Evolutionary conservation across 1,140 invertebrate genomes (phyloP).

Genomic region (Phthorimaea operculella): DNA sequence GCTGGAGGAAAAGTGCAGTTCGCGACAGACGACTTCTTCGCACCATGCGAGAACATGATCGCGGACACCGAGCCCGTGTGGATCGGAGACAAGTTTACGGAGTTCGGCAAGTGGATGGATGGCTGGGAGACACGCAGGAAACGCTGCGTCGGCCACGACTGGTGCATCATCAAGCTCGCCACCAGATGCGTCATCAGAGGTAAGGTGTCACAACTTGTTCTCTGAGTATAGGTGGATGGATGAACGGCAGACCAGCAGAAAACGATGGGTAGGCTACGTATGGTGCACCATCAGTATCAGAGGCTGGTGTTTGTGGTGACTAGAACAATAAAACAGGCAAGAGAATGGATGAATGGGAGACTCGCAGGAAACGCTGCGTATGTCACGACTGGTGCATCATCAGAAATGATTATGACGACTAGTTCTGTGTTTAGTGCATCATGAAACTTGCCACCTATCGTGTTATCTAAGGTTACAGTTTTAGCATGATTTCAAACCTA

Average conservation of each 20-base stretch:
- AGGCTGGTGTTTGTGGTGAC: too few relatives aligned
- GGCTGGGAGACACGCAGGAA: conserved; percentile 78
- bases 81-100: conserved; percentile 71
- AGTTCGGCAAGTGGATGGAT: conserved; percentile 79
- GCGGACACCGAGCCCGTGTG: conserved; percentile 69
- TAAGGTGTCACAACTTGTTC: conserved; percentile 8
- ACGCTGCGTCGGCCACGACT: conserved; percentile 73
- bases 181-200: conserved; percentile 70
- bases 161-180: conserved; percentile 73
- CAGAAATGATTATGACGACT: too few relatives aligned
- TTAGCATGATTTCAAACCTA: too few relatives aligned
- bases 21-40: conserved; percentile 77
- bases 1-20: conserved; percentile 72
- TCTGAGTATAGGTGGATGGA: too few relatives aligned
- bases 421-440: too few relatives aligned
- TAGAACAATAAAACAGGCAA: conserved; percentile 75
- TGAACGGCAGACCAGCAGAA: conserved; percentile 76
- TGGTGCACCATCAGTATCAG: conserved; percentile 76
- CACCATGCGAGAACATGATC: conserved; percentile 73
- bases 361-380: conserved; percentile 70
- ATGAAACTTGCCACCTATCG: too few relatives aligned
- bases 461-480: too few relatives aligned
- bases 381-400: conserved; percentile 77
- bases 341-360: conserved; percentile 72
- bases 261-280: conserved; percentile 72